Evolutionary conservation across 2,888 invertebrate species (phyloP).

Genomic region (Schizotus pectinicornis): DNA sequence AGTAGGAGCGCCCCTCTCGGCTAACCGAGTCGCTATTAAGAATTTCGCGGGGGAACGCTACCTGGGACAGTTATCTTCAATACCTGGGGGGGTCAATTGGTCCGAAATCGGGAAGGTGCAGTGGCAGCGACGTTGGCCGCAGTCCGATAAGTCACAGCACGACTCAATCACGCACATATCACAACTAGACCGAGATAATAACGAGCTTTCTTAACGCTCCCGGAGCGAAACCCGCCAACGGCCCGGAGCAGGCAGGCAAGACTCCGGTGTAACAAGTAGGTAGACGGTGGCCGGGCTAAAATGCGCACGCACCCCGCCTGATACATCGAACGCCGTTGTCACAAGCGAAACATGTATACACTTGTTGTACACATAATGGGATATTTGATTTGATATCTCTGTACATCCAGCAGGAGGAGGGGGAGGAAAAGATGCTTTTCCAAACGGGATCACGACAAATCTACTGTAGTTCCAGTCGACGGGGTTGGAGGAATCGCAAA

Average conservation of each 20-base stretch:
- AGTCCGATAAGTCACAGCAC: slow-evolving; percentile 23
- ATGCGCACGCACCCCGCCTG: slow-evolving; percentile 49
- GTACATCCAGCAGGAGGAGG: slow-evolving; percentile 10
- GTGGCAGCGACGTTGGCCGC: slow-evolving; percentile 19
- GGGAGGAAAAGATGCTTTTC: no score
- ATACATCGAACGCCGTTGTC: slow-evolving; percentile 45
- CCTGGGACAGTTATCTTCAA: background rate
- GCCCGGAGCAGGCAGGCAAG: slow-evolving; percentile 53
- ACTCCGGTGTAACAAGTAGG: slow-evolving; percentile 59
- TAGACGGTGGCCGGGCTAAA: slow-evolving; percentile 52
- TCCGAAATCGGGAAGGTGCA: slow-evolving; percentile 8
- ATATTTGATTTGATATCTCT: slow-evolving; percentile 34
- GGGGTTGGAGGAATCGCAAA: no score
- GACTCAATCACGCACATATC: slow-evolving; percentile 38
- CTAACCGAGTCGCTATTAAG: no score
- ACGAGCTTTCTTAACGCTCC: slow-evolving; percentile 30
- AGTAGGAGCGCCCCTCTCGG: no score
- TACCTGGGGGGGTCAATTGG: background rate
- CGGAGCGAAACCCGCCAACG: slow-evolving; percentile 49
- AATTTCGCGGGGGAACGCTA: no score
- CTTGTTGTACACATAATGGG: slow-evolving; percentile 40
- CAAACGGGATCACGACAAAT: background rate
- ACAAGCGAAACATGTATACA: slow-evolving; percentile 39
- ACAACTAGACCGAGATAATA: slow-evolving; percentile 27
- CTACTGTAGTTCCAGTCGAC: background rate